These are phyloP conservation scores for Eudasyphora cyanicolor DNA, from an alignment of 2,888 invertebrate species.

Conservation along the genomic window DNA sequence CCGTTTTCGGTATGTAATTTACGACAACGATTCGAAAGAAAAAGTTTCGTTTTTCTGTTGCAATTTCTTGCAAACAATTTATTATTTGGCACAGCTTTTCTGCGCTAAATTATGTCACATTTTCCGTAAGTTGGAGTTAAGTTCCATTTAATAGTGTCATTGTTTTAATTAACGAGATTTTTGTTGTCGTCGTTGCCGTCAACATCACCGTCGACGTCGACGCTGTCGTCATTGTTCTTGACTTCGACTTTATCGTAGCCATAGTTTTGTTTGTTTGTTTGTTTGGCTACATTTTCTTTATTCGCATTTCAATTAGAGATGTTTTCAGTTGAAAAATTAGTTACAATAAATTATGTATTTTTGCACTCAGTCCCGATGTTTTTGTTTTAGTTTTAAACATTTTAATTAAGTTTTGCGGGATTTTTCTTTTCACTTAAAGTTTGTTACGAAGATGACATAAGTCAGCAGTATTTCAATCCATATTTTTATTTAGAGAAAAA, in stretches of 20 bases:
- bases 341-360: constrained; percentile 25
- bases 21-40: constrained; percentile 61
- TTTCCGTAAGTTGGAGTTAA: constrained; percentile 64
- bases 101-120: constrained; percentile 66
- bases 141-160: constrained; percentile 65
- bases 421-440: too few relatives aligned
- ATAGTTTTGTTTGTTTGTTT: too few relatives aligned
- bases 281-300: not conserved
- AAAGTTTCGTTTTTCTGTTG: constrained; percentile 51
- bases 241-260: not conserved
- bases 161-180: constrained; percentile 65
- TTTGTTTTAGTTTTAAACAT: not conserved
- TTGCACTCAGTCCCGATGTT: not conserved
- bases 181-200: constrained; percentile 41
- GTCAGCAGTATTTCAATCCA: too few relatives aligned
- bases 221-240: not conserved
- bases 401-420: constrained; percentile 4
- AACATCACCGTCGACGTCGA: not conserved
- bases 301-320: constrained; percentile 43
- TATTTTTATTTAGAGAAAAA: too few relatives aligned
- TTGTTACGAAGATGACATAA: too few relatives aligned
- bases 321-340: constrained; percentile 13
- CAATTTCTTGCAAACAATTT: constrained; percentile 57
- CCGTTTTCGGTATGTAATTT: constrained; percentile 48
- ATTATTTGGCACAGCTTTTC: constrained; percentile 65